Conservation (phyloP, 2,797 vertebrate species). For the Miichthys miiuy region DNA sequence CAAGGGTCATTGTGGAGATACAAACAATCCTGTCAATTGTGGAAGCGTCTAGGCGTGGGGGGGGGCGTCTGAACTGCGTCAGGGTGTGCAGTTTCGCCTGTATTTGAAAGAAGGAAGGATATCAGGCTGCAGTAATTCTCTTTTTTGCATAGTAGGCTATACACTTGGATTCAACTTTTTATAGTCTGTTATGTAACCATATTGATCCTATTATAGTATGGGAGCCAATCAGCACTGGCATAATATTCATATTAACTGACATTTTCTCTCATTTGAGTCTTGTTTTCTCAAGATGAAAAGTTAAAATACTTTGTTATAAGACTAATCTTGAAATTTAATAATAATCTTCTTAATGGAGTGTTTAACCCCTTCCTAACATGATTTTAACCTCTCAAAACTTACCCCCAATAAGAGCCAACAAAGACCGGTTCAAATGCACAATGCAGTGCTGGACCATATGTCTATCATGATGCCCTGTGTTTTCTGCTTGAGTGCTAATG, state of each 20-base stretch:
- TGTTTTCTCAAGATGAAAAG: background rate
- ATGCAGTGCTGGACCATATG: constrained; percentile 62
- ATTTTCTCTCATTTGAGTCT: background rate
- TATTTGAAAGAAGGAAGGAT: constrained; percentile 26
- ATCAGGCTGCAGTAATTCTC: background rate
- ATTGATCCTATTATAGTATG: background rate
- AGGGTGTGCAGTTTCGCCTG: constrained; percentile 44
- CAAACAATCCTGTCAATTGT: constrained; percentile 36
- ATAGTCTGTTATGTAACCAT: background rate
- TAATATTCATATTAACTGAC: background rate
- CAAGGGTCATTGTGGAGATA: constrained; percentile 27
- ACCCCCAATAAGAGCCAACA: constrained; percentile 48
- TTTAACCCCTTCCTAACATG: background rate
- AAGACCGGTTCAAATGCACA: constrained; percentile 57
- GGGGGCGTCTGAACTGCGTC: constrained; percentile 49
- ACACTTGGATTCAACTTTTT: constrained; percentile 18
- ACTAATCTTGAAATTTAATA: too few species aligned
- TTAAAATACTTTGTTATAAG: background rate
- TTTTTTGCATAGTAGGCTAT: background rate
- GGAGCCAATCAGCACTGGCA: background rate
- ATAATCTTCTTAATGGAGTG: background rate
- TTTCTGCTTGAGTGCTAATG: constrained; percentile 61
- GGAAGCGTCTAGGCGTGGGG: background rate
- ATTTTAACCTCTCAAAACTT: constrained; percentile 23
- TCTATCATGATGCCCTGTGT: constrained; percentile 42